These are phyloP conservation scores for Argyresthia goedartella DNA, from an alignment of 2,888 invertebrate genomes.

Conservation along the genomic window DNA sequence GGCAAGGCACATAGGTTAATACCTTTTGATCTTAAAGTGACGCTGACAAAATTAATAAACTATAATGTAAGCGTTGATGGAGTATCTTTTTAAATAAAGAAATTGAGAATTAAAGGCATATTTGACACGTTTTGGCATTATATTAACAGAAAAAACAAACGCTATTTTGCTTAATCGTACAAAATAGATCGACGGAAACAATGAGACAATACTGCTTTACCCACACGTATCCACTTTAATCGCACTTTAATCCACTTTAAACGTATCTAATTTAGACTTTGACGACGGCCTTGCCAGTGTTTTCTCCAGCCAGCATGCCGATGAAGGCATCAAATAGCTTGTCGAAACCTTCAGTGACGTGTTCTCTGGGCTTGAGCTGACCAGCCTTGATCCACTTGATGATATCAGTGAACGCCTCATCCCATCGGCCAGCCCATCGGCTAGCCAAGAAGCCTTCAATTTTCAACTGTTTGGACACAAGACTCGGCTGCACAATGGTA, in stretches of 20 bases:
- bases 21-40: too few relatives aligned
- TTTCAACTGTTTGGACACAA: slow-evolving; percentile 62
- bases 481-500: slow-evolving; percentile 42
- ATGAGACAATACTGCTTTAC: too few relatives aligned
- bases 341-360: slow-evolving; percentile 75
- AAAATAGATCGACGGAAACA: too few relatives aligned
- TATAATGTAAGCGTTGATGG: too few relatives aligned
- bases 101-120: too few relatives aligned
- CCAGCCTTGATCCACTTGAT: slow-evolving; percentile 68
- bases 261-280: slow-evolving; percentile 33
- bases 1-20: too few relatives aligned
- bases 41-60: too few relatives aligned
- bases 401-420: slow-evolving; percentile 66
- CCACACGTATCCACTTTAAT: too few relatives aligned
- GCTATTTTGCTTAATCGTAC: too few relatives aligned
- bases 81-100: too few relatives aligned
- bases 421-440: slow-evolving; percentile 60
- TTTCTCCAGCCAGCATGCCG: slow-evolving; percentile 69
- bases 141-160: too few relatives aligned
- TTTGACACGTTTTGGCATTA: too few relatives aligned
- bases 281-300: slow-evolving; percentile 73
- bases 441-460: slow-evolving; percentile 64
- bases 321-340: slow-evolving; percentile 75
- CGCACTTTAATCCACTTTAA: neutral
- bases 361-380: slow-evolving; percentile 72